Conservation (phyloP, 2,888 invertebrate genomes). For the Ormyrus labotus region DNA sequence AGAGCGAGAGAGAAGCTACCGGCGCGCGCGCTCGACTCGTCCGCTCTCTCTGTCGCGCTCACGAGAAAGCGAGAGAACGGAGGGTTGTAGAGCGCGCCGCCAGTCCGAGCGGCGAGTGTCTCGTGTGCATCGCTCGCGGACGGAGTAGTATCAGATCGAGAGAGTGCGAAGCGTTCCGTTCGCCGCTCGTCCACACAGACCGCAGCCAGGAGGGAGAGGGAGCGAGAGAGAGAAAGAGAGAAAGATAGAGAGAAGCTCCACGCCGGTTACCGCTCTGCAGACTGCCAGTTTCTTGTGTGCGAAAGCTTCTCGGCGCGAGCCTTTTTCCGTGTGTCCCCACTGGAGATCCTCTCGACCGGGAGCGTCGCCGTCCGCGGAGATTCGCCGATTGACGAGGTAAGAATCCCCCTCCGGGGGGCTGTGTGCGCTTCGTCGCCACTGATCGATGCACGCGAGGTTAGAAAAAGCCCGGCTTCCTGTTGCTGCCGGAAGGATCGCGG, state of each 20-base stretch:
- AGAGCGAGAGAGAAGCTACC: not conserved
- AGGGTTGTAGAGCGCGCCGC: not conserved
- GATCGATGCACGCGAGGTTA: too few species aligned
- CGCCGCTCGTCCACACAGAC: not conserved
- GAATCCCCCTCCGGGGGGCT: not conserved
- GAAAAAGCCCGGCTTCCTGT: too few species aligned
- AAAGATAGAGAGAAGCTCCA: not conserved
- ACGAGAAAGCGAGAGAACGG: not conserved
- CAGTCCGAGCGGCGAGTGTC: not conserved
- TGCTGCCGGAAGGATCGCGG: too few species aligned
- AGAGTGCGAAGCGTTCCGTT: not conserved
- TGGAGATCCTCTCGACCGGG: not conserved
- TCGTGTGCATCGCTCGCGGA: not conserved
- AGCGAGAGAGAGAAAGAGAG: not conserved
- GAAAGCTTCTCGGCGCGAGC: not conserved
- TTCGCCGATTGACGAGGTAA: slow-evolving; percentile 10
- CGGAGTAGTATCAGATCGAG: not conserved
- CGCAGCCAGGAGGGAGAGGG: not conserved
- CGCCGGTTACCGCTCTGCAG: too few species aligned
- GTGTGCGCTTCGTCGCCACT: too few species aligned
- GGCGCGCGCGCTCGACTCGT: slow-evolving; percentile 2
- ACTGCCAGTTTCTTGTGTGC: too few species aligned
- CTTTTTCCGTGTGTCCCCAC: not conserved
- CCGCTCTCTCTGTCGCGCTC: not conserved
- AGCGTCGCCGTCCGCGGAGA: not conserved